Evolutionary conservation across 2,113 vertebrate species (phyloP).

Genomic region (Motacilla tschutschensis): DNA sequence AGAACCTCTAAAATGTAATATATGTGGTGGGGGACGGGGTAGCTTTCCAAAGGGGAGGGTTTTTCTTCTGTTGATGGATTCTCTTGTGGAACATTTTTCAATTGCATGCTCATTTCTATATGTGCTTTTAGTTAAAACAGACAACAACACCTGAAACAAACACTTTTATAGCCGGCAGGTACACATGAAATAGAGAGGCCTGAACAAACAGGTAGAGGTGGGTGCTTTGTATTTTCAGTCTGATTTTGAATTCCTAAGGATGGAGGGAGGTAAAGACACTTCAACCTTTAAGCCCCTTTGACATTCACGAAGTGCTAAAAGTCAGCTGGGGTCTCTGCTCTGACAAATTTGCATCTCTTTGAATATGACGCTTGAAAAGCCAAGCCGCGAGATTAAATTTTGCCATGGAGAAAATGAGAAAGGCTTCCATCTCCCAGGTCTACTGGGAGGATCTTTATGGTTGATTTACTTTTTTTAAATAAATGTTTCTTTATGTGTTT

Average conservation of each 20-base stretch:
- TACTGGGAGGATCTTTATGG: constrained; percentile 85
- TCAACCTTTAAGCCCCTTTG: constrained; percentile 85
- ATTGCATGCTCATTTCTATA: constrained; percentile 5
- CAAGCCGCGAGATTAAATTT: constrained; percentile 86
- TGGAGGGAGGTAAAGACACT: constrained; percentile 70
- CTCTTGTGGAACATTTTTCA: constrained; percentile 12
- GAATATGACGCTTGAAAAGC: constrained; percentile 87
- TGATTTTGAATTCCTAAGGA: constrained; percentile 64
- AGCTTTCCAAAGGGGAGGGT: background rate
- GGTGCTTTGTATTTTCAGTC: constrained; percentile 40
- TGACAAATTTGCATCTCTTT: constrained; percentile 87
- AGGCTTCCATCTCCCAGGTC: constrained; percentile 78
- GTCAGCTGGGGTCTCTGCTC: constrained; percentile 85
- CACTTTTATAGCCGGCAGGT: constrained; percentile 45
- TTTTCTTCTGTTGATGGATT: background rate
- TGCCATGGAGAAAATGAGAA: constrained; percentile 88
- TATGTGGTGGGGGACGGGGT: background rate
- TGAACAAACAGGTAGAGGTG: constrained; percentile 44
- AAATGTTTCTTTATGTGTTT: constrained; percentile 83
- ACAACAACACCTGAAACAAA: constrained; percentile 56
- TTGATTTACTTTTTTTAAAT: constrained; percentile 84
- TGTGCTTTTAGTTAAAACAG: constrained; percentile 43
- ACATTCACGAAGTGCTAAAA: constrained; percentile 87
- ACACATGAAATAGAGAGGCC: constrained; percentile 48
- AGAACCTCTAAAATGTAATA: constrained; percentile 34